Conservation (phyloP, 2,113 vertebrate genomes). For the Rafetus swinhoei region DNA sequence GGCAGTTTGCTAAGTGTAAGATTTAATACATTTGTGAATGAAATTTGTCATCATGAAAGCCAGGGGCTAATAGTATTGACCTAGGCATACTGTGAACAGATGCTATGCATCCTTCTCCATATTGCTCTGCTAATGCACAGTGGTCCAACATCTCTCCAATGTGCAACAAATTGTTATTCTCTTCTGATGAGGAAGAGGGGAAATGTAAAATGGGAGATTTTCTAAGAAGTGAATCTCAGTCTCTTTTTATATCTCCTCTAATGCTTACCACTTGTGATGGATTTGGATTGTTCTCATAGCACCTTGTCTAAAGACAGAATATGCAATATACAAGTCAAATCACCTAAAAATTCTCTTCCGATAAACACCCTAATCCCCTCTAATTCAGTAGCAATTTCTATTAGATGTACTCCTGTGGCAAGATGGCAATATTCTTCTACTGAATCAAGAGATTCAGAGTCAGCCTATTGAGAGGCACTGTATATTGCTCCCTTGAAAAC, state of each 20-base stretch:
- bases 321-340: background rate
- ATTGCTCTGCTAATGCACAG: background rate
- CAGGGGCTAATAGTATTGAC: background rate
- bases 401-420: background rate
- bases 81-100: background rate
- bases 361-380: background rate
- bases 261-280: background rate
- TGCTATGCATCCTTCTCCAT: background rate
- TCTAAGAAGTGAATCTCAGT: background rate
- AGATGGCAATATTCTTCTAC: background rate
- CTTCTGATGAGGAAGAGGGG: background rate
- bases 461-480: background rate
- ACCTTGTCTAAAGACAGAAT: background rate
- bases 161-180: background rate
- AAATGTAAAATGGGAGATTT: background rate
- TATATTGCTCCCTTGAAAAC: background rate
- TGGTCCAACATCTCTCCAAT: background rate
- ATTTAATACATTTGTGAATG: background rate
- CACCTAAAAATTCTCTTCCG: too few relatives aligned
- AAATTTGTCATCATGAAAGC: background rate
- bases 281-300: background rate
- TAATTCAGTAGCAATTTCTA: background rate
- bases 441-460: background rate
- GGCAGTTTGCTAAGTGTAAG: background rate
- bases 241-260: background rate